phyloP scores from a whole-genome alignment of 2,113 vertebrate genomes.

The Drymodes brunneopygia region DNA sequence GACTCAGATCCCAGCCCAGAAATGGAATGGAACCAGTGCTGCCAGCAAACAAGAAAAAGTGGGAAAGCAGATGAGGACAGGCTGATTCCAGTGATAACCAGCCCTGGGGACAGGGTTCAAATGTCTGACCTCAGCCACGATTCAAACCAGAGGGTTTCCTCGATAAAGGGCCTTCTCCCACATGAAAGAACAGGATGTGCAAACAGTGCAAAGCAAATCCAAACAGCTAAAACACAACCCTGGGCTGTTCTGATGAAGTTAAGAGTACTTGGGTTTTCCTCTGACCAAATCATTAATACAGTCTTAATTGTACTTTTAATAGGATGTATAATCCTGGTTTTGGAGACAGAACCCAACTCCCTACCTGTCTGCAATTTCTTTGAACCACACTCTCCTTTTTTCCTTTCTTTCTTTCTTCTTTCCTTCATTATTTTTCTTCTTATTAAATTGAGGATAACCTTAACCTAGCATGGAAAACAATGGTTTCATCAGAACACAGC shows the following conservation, averaged over 20 bases:
- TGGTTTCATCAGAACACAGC: background rate
- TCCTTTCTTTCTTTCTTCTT: background rate
- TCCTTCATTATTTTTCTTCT: background rate
- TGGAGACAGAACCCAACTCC: background rate
- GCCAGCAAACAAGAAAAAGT: background rate
- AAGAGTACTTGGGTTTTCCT: background rate
- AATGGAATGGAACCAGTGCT: background rate
- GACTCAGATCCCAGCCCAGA: background rate
- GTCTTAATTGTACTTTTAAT: background rate
- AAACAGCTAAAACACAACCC: background rate
- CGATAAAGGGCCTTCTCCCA: background rate
- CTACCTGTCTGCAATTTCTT: background rate
- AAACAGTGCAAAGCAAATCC: background rate
- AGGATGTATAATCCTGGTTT: background rate
- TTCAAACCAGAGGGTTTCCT: background rate
- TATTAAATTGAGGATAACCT: background rate
- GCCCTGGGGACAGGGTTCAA: background rate
- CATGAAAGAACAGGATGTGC: background rate
- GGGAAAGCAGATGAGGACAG: background rate
- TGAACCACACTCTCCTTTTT: background rate
- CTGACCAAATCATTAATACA: background rate
- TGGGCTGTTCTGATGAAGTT: background rate
- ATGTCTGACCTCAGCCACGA: background rate
- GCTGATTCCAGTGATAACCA: background rate
- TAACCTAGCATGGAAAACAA: slow-evolving; percentile 1